Evolutionary conservation across 2,797 vertebrate genomes (phyloP), one percentile per base, ranked within the genome.

Genomic region (Mus minutoides): DNA sequence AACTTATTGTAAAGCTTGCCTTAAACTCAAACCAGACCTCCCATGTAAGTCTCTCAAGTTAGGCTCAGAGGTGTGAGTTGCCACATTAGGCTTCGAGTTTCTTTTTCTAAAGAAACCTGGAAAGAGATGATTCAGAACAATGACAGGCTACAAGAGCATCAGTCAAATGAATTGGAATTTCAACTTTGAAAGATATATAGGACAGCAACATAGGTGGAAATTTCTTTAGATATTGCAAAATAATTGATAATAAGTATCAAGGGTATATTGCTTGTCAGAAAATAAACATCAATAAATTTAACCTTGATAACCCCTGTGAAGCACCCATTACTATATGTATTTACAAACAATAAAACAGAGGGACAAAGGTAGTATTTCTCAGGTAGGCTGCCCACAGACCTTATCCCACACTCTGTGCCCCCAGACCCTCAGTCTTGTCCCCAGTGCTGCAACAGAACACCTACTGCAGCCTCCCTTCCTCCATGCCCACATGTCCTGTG

Each of bases 261-360:
- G 7, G 34, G 49, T 84, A 56, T 62, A 40, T 12, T 43, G 37
- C 37, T 80, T 52, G 5, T 58, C 31, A 78, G 76, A 37, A 95
- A 94, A 80, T 79, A 93, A 82, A 2, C 77, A 84, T 26, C 62
- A 84, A 75, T 26, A 69, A 88, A 90, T 89, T 75, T 91, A 91
- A 91, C 69, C n/a, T 73, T 49, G 40, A 78, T 1, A 52, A 37
- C 19, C 5, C 5, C 6, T 77, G 6, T 26, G 34, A 75, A 13
- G 29, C 24, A 80, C 16, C 29, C 88, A 24, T 84, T 89, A 60
- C 52, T 73, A 67, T 52, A 14, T 4, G 10, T 75, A 62, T 76
- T 76, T 83, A 79, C 10, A 90, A 77, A n/a, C 62, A 79, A 79
- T 54, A 31, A 96, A 92, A 88, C 31, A 83, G 60, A 88, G 37